phyloP scores from a whole-genome alignment of 2,113 vertebrate genomes.

The Apteryx owenii region DNA sequence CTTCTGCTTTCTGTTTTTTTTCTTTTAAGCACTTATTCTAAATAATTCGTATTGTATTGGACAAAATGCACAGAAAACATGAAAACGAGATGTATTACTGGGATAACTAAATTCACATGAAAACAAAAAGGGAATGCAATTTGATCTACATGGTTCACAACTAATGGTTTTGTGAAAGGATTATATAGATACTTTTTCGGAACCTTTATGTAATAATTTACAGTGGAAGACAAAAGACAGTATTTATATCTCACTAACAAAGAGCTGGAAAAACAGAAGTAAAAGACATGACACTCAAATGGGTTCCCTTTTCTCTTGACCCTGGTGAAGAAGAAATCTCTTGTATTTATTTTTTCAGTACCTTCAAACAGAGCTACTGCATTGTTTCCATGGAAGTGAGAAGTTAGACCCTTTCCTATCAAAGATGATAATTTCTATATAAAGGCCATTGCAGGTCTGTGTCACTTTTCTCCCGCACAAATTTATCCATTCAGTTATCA shows the following conservation, averaged over 20 bases:
- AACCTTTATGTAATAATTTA: neutral
- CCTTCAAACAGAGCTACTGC: neutral
- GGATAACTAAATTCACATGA: neutral
- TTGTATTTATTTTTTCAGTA: neutral
- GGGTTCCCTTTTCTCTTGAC: neutral
- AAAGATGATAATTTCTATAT: neutral
- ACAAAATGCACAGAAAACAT: neutral
- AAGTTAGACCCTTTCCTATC: neutral
- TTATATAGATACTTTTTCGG: neutral
- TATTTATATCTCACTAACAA: neutral
- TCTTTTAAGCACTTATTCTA: neutral
- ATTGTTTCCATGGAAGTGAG: neutral
- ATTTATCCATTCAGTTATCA: neutral
- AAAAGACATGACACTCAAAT: neutral
- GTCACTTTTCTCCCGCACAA: neutral
- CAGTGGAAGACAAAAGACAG: neutral
- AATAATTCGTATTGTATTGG: neutral
- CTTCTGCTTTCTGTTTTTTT: neutral
- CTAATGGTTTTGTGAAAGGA: neutral
- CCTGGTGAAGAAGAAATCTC: neutral
- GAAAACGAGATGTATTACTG: neutral
- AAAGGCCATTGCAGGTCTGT: neutral
- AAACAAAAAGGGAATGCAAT: neutral
- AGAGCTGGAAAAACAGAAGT: rapidly evolving
- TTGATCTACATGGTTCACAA: neutral